Evolutionary conservation across 2,888 invertebrate species (phyloP).

Genomic region (Sinotaia quadrata): DNA sequence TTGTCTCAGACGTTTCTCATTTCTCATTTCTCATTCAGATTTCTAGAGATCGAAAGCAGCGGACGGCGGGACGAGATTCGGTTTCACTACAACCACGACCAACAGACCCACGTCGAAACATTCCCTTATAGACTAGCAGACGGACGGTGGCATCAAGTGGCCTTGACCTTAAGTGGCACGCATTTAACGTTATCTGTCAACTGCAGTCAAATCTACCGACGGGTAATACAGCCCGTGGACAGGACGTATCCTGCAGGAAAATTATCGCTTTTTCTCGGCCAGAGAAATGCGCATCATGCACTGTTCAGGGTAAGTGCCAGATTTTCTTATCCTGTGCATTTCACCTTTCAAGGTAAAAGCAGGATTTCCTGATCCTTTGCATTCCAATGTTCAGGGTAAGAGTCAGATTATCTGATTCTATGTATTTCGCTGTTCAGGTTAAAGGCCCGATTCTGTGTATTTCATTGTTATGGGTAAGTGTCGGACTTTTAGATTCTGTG

Average conservation of each 20-base stretch:
- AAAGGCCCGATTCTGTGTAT: no score
- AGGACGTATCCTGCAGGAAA: constrained; percentile 75
- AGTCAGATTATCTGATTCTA: no score
- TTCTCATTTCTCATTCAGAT: constrained; percentile 8
- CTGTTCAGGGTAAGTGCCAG: constrained; percentile 86
- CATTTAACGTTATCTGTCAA: constrained; percentile 86
- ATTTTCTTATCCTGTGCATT: no score
- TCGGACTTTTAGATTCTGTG: no score
- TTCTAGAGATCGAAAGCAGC: constrained; percentile 85
- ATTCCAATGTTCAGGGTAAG: no score
- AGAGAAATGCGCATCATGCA: constrained; percentile 87
- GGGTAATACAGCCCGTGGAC: constrained; percentile 80
- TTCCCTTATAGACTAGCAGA: constrained; percentile 91
- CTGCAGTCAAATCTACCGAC: constrained; percentile 88
- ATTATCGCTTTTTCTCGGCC: constrained; percentile 84
- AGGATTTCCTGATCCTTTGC: no score
- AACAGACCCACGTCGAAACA: constrained; percentile 79
- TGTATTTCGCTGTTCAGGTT: no score
- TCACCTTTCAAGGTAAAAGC: no score
- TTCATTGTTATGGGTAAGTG: no score
- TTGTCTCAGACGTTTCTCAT: no score
- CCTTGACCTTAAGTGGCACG: constrained; percentile 86
- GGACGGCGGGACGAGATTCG: constrained; percentile 84
- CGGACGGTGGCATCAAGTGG: constrained; percentile 88
- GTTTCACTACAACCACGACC: constrained; percentile 65